phyloP scores from a whole-genome alignment of 2,888 invertebrate species.

The Cephalotes varians region DNA sequence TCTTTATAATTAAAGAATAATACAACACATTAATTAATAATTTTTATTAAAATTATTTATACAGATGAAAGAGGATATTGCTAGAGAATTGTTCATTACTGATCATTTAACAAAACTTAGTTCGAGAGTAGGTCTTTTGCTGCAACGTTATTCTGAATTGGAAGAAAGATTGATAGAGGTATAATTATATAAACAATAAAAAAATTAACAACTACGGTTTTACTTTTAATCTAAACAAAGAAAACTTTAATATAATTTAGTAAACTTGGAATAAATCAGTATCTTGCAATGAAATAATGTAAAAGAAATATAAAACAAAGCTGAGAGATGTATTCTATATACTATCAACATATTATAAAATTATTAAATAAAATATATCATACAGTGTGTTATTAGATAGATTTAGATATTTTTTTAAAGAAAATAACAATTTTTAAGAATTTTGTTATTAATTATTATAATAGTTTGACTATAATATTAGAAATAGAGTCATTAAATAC shows the following conservation, averaged over 20 bases:
- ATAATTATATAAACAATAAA: not conserved
- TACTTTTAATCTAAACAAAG: not conserved
- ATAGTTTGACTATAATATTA: not conserved
- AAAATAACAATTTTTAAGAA: not conserved
- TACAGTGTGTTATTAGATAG: not conserved
- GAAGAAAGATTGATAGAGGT: slow-evolving; percentile 82
- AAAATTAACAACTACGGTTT: not conserved
- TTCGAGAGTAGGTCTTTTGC: slow-evolving; percentile 67
- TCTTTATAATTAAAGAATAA: not conserved
- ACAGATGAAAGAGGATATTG: slow-evolving; percentile 80
- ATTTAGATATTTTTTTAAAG: not conserved
- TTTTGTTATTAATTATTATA: not conserved
- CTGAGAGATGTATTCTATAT: not conserved
- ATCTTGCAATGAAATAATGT: not conserved
- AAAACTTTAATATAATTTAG: not conserved
- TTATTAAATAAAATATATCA: not conserved
- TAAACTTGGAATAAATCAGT: not conserved
- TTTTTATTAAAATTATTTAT: not conserved
- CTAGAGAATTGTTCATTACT: slow-evolving; percentile 78
- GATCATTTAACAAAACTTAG: slow-evolving; percentile 79
- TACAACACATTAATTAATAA: not conserved
- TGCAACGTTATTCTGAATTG: slow-evolving; percentile 72
- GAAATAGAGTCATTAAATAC: not conserved
- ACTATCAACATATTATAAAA: not conserved
- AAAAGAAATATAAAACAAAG: not conserved